A percentile compares a stretch with the other conserved stretches of the same genome.
These are phyloP conservation scores for Lacanobia oleracea DNA, from an alignment of 2,888 invertebrate genomes.

Conservation along the genomic window DNA sequence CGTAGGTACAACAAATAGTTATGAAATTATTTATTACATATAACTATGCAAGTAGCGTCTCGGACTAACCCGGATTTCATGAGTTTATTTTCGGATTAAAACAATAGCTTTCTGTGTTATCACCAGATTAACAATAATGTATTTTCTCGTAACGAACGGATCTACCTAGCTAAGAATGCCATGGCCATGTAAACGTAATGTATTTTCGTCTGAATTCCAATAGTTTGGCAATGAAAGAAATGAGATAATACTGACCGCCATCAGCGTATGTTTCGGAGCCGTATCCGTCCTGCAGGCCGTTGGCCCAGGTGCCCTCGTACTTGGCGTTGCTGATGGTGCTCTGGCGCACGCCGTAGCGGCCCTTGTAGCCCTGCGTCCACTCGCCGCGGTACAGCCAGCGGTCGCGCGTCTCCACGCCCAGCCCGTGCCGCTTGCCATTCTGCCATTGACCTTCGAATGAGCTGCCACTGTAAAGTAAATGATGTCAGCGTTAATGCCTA, in stretches of 20 bases:
- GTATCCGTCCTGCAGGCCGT: constrained; percentile 99
- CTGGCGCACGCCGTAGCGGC: constrained; percentile 99
- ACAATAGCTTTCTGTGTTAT: constrained; percentile 64
- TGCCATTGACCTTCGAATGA: constrained; percentile 99
- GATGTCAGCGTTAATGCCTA: constrained; percentile 27
- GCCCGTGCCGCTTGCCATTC: constrained; percentile 99
- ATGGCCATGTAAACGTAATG: constrained; percentile 81
- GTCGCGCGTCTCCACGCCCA: constrained; percentile 99
- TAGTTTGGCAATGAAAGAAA: constrained; percentile 80
- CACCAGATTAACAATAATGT: constrained; percentile 73
- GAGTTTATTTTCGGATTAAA: constrained; percentile 62
- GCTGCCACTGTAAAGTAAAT: constrained; percentile 94
- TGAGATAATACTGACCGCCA: constrained; percentile 94
- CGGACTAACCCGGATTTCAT: constrained; percentile 62
- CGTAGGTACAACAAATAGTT: constrained; percentile 53
- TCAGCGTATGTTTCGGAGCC: constrained; percentile 99
- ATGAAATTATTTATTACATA: constrained; percentile 63
- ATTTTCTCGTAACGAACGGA: constrained; percentile 71
- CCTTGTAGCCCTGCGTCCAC: constrained; percentile 99
- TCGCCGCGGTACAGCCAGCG: constrained; percentile 99
- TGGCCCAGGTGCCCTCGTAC: constrained; percentile 99
- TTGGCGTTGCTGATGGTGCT: constrained; percentile 98
- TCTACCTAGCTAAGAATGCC: constrained; percentile 75
- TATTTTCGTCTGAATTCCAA: constrained; percentile 83
- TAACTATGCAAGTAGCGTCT: constrained; percentile 41